A percentile compares a stretch with the other conserved stretches of the same genome.
phyloP scores from a whole-genome alignment of 2,888 invertebrate genomes.

The Rosalia funebris region DNA sequence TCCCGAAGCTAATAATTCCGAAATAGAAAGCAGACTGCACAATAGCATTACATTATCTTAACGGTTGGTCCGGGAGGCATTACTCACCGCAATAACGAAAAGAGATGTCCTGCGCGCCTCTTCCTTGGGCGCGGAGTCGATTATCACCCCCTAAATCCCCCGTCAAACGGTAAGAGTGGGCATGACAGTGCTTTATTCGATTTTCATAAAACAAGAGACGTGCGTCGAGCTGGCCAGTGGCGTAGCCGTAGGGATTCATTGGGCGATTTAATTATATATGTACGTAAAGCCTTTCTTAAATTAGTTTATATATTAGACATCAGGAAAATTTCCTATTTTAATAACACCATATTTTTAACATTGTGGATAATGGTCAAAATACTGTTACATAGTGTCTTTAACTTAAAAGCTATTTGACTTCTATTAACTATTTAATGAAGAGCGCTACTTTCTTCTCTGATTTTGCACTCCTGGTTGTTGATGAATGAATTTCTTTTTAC shows the following conservation, averaged over 20 bases:
- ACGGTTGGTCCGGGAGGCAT: constrained; percentile 34
- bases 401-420: too few species aligned
- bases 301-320: too few species aligned
- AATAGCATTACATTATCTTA: constrained; percentile 31
- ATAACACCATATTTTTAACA: too few species aligned
- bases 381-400: too few species aligned
- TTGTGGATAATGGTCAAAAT: too few species aligned
- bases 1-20: constrained; percentile 19
- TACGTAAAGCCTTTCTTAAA: too few species aligned
- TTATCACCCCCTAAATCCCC: constrained; percentile 36
- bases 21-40: constrained; percentile 24
- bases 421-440: too few species aligned
- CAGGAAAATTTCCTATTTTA: too few species aligned
- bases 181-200: constrained; percentile 35
- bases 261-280: too few species aligned
- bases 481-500: too few species aligned
- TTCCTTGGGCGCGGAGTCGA: constrained; percentile 30
- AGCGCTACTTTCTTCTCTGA: too few species aligned
- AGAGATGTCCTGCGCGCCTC: constrained; percentile 32
- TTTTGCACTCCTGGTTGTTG: too few species aligned
- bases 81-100: constrained; percentile 37
- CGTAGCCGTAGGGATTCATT: background rate
- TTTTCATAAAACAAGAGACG: constrained; percentile 34
- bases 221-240: constrained; percentile 21
- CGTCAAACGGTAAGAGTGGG: constrained; percentile 34